phyloP scores from a whole-genome alignment of 2,797 vertebrate genomes.

The Semotilus atromaculatus region DNA sequence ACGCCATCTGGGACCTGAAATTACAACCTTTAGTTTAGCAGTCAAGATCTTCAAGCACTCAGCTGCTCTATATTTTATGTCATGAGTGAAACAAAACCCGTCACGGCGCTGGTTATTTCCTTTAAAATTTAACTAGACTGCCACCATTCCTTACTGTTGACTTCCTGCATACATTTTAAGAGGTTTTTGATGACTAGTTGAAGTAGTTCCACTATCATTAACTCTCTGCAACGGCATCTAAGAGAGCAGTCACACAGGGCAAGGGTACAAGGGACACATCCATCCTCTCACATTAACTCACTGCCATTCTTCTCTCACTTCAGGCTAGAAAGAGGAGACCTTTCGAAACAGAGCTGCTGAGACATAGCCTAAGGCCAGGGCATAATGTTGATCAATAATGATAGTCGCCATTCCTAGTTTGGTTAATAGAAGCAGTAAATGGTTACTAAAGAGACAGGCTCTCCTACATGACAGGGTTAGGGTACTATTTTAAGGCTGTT shows the following conservation, averaged over 20 bases:
- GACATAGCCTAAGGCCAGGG: conserved; percentile 49
- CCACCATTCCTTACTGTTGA: not conserved
- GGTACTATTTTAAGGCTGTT: conserved; percentile 32
- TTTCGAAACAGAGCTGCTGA: conserved; percentile 56
- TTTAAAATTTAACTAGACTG: not conserved
- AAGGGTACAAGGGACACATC: conserved; percentile 64
- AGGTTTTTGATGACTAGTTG: conserved; percentile 48
- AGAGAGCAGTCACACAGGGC: conserved; percentile 50
- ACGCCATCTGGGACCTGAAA: conserved; percentile 3
- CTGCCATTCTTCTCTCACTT: conserved; percentile 59
- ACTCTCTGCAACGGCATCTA: conserved; percentile 7
- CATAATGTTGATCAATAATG: conserved; percentile 65
- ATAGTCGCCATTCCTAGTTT: conserved; percentile 56
- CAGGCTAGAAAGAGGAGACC: conserved; percentile 45
- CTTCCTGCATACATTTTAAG: not conserved
- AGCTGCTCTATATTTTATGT: not conserved
- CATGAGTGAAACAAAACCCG: not conserved
- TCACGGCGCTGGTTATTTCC: not conserved
- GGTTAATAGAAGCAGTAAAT: conserved; percentile 49
- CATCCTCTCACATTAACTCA: conserved; percentile 68
- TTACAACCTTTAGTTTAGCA: conserved; percentile 4
- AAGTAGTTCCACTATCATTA: conserved; percentile 31
- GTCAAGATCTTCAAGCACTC: conserved; percentile 7
- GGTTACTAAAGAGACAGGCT: conserved; percentile 51
- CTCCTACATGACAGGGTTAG: conserved; percentile 14